Conservation (phyloP, 2,888 invertebrate species). For the Eledone cirrhosa region DNA sequence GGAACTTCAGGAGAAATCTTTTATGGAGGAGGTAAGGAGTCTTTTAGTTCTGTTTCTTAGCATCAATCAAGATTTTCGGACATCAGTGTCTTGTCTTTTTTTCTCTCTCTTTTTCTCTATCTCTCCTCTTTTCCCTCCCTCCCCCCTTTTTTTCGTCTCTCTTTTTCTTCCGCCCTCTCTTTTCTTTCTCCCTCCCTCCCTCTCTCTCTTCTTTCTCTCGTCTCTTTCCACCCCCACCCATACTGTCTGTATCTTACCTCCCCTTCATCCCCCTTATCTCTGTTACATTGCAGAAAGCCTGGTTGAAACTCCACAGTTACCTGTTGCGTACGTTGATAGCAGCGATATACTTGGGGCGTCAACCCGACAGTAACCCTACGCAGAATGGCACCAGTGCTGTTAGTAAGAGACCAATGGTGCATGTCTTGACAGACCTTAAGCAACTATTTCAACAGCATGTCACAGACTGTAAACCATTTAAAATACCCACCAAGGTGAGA, state of each 20-base stretch:
- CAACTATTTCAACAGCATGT: conserved; percentile 44
- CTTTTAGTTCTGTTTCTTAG: neutral
- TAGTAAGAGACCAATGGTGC: conserved; percentile 68
- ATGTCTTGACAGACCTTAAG: conserved; percentile 44
- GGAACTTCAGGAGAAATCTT: conserved; percentile 51
- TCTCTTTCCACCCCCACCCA: neutral
- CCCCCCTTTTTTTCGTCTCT: neutral
- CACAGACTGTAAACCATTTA: conserved; percentile 30
- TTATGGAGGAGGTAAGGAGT: conserved; percentile 57
- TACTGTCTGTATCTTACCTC: neutral
- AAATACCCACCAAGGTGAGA: neutral
- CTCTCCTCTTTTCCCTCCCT: too few relatives aligned
- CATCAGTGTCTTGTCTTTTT: neutral
- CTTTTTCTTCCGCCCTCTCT: neutral
- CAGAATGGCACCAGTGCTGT: conserved; percentile 49
- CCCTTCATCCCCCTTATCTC: too few relatives aligned
- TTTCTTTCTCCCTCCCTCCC: too few relatives aligned
- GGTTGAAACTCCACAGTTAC: conserved; percentile 65
- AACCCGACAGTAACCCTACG: conserved; percentile 39
- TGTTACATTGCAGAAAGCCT: conserved; percentile 54
- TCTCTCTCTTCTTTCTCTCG: neutral
- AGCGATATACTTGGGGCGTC: conserved; percentile 52
- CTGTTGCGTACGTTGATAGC: conserved; percentile 63
- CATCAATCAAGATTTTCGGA: neutral
- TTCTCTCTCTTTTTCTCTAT: neutral